phyloP scores from a whole-genome alignment of 1,140 invertebrate genomes.

The Copidosoma floridanum region DNA sequence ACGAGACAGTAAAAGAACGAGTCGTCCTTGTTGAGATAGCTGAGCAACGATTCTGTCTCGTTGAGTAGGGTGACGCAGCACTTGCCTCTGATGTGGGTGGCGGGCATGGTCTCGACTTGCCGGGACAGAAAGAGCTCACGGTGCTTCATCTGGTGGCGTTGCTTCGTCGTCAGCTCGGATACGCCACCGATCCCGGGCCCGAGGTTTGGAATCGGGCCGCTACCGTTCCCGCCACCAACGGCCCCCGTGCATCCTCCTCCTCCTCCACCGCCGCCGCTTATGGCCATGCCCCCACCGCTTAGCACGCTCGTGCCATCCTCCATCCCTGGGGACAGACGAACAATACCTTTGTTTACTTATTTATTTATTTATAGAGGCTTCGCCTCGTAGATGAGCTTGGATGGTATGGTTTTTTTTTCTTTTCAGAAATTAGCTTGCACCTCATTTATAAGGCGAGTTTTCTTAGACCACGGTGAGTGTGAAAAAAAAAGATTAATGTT shows the following conservation, averaged over 20 bases:
- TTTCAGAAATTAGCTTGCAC: no score
- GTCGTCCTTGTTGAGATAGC: constrained; percentile 97
- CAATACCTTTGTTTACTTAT: no score
- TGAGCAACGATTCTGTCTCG: constrained; percentile 93
- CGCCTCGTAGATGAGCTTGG: no score
- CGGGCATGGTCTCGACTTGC: constrained; percentile 96
- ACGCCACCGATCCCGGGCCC: constrained; percentile 57
- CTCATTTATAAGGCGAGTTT: no score
- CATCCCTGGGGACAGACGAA: neutral
- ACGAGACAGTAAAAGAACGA: constrained; percentile 99
- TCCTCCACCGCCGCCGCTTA: constrained; percentile 57
- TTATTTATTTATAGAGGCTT: no score
- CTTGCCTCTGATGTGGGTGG: constrained; percentile 98
- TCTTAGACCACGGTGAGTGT: no score
- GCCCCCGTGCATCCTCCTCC: constrained; percentile 48
- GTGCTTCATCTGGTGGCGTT: constrained; percentile 94
- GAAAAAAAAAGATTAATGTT: no score
- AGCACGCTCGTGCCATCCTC: neutral
- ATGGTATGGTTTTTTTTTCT: no score
- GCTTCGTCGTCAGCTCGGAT: constrained; percentile 64
- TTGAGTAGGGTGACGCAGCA: constrained; percentile 97
- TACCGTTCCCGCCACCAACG: constrained; percentile 56
- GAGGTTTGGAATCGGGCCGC: constrained; percentile 62
- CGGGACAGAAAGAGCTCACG: constrained; percentile 96
- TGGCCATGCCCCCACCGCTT: constrained; percentile 1